Percentiles rank a stretch among this genome's conserved stretches.
Evolutionary conservation across 2,113 vertebrate species (phyloP).

Genomic region (Ameiurus melas): DNA sequence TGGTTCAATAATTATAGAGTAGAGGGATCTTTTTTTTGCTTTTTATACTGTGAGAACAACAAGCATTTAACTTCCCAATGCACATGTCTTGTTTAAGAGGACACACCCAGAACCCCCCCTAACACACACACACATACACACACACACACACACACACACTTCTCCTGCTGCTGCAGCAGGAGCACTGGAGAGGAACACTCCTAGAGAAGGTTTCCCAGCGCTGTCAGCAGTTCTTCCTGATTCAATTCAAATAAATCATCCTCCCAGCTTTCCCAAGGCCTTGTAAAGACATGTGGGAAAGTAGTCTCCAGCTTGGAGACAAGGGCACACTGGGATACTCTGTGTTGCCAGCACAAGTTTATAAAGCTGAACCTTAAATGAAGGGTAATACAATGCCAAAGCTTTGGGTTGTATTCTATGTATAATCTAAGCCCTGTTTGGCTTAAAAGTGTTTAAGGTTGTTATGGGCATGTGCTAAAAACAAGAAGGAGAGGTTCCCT

Average conservation of each 20-base stretch:
- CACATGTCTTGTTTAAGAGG: slow-evolving; percentile 36
- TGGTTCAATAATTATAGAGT: slow-evolving; percentile 39
- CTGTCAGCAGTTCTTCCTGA: slow-evolving; percentile 51
- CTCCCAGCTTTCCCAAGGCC: slow-evolving; percentile 20
- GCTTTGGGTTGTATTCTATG: not conserved
- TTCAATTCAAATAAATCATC: slow-evolving; percentile 50
- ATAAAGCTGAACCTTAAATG: not conserved
- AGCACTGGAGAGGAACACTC: slow-evolving; percentile 31
- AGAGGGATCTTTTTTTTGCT: not conserved
- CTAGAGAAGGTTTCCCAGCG: slow-evolving; percentile 47
- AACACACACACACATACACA: slow-evolving; percentile 35
- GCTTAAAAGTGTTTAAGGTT: not conserved
- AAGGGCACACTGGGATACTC: not conserved
- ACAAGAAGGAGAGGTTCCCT: slow-evolving; percentile 41
- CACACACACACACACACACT: slow-evolving; percentile 4
- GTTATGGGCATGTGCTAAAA: slow-evolving; percentile 24
- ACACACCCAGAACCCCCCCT: slow-evolving; percentile 42
- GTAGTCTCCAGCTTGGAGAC: not conserved
- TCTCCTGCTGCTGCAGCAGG: slow-evolving; percentile 46
- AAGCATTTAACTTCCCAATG: slow-evolving; percentile 45
- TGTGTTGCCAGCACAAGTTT: not conserved
- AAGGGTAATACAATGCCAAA: slow-evolving; percentile 7
- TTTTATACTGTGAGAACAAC: slow-evolving; percentile 35
- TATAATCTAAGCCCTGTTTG: not conserved
- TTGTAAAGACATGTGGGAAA: slow-evolving; percentile 33